Base-by-base conservation (phyloP, 2,797 vertebrate species). In the Odontamblyopus lacepedii region DNA sequence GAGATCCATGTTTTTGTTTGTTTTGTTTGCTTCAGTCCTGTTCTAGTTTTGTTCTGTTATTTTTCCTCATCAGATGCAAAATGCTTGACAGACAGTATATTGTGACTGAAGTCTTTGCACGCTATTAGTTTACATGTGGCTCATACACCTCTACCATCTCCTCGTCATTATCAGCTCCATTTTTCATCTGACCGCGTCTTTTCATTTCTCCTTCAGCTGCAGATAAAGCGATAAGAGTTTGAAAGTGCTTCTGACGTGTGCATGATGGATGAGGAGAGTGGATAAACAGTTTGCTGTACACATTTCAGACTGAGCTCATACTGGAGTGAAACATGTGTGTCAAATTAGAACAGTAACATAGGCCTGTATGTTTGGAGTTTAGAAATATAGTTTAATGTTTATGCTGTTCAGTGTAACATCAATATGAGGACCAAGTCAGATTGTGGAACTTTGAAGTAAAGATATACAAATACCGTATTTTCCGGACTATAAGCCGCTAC, bases 171-270 rank as follows among this genome's bases (percentile, higher is more conserved):
- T 80, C 51, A 41, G 73, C 70, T 55, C 29, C 77, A 70, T 86
- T 88, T 85, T 78, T 84, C 80, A 76, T 85, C 81, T 80, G 72
- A 51, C 56, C 19, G 0, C 38, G 55, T 53, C 48, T 55, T 83
- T 87, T 78, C 50, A 76, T 84, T 80, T 79, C 63, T 84, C 67
- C 76, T 70, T 70, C 65, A 67, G 65, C 65, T n/a, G 11, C 62
- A 71, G 83, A 87, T 86, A 73, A 85, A 84, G 70, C 30, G 75
- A 86, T 88, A 75, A 63, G 76, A 83, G 72, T 84, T 88, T 83
- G 67, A 82, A 88, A 85, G 80, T 84, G 76, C 74, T 85, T 82
- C 70, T 88, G 82, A 86, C 71, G 62, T 69, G 73, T 23, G 51
- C 77, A 83, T 80, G 85, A 89, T 83, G 79, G 80, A 81, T 35